These are phyloP conservation scores for Romanogobio albipinnatus DNA, from an alignment of 2,113 vertebrate species.

Conservation along the genomic window DNA sequence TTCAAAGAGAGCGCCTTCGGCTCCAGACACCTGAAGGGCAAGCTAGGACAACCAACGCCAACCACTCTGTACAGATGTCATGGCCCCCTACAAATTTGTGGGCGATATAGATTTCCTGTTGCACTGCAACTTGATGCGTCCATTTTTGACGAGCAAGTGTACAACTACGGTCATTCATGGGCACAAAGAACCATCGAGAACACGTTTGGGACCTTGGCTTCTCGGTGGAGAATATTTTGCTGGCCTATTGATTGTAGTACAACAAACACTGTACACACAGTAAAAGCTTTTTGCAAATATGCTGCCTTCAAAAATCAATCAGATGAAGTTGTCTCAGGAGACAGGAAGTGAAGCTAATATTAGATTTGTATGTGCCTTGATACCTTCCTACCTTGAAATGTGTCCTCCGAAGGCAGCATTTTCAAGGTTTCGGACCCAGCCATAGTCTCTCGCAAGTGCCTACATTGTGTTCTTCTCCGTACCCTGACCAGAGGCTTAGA, in stretches of 20 bases:
- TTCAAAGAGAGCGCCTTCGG: too few relatives aligned
- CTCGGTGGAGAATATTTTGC: background rate
- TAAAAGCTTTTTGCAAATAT: too few relatives aligned
- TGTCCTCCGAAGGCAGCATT: too few relatives aligned
- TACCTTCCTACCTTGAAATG: too few relatives aligned
- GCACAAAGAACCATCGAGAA: background rate
- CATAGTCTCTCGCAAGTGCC: conserved; percentile 83
- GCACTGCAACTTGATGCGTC: background rate
- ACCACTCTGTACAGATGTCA: background rate
- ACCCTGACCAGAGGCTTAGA: conserved; percentile 88
- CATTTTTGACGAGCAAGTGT: background rate
- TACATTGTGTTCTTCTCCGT: conserved; percentile 87
- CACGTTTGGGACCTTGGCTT: background rate
- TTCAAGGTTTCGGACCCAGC: too few relatives aligned
- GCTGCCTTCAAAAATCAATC: too few relatives aligned
- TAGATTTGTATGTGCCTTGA: too few relatives aligned
- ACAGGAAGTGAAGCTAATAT: too few relatives aligned
- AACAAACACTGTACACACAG: background rate
- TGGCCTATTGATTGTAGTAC: background rate
- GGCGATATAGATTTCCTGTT: too few relatives aligned
- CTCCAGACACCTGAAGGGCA: too few relatives aligned
- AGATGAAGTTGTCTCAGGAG: too few relatives aligned
- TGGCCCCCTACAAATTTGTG: background rate
- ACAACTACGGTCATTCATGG: background rate
- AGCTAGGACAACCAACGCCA: background rate